Evolutionary conservation across 2,113 vertebrate genomes (phyloP).

Genomic region (Dascyllus trimaculatus): DNA sequence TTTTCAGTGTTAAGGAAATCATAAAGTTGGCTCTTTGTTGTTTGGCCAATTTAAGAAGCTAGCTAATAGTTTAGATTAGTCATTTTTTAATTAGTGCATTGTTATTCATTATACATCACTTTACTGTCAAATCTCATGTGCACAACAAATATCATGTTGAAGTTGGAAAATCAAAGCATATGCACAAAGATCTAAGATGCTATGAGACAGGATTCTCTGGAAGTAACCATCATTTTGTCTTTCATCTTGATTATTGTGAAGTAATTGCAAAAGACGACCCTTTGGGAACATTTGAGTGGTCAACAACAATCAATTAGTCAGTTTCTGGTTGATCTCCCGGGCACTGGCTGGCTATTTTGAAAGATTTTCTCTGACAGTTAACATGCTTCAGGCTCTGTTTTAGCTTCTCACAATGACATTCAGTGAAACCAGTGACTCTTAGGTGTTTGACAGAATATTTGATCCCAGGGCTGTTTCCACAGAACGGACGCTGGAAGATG

Average conservation of each 20-base stretch:
- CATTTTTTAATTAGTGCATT: no score
- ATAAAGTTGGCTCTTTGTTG: no score
- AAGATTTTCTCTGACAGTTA: not conserved
- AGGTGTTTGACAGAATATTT: not conserved
- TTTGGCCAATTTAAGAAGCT: no score
- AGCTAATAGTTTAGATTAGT: no score
- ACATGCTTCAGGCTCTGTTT: not conserved
- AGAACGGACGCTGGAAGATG: not conserved
- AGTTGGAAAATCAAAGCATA: conserved; percentile 9
- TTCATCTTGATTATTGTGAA: not conserved
- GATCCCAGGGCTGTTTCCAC: not conserved
- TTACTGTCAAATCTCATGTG: no score
- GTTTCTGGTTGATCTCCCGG: not conserved
- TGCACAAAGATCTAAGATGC: not conserved
- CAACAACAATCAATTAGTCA: not conserved
- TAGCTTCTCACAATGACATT: not conserved
- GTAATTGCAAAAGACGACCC: not conserved
- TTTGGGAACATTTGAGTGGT: not conserved
- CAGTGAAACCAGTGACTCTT: not conserved
- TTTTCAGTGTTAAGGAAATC: no score
- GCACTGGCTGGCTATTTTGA: not conserved
- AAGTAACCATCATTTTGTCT: not conserved
- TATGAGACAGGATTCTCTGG: not conserved
- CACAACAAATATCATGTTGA: no score
- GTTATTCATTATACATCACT: no score